A percentile compares a stretch with the other conserved stretches of the same genome.
phyloP scores from a whole-genome alignment of 2,113 vertebrate species.

The Cottus gobio region DNA sequence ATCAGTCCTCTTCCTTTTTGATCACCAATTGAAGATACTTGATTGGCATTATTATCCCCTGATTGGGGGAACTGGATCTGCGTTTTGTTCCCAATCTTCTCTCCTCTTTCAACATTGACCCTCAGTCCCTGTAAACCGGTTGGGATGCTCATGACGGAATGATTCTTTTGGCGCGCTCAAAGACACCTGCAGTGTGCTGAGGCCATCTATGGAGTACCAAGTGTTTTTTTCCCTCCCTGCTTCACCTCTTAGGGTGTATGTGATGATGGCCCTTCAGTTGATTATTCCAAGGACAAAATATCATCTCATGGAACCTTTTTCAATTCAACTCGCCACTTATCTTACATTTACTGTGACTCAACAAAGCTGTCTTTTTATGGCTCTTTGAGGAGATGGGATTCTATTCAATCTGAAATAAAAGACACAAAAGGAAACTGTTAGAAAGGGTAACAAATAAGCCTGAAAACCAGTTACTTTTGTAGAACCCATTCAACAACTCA shows the following conservation, averaged over 20 bases:
- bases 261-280: constrained; percentile 33
- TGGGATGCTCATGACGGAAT: constrained; percentile 78
- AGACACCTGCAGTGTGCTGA: constrained; percentile 47
- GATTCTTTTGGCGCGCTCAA: constrained; percentile 42
- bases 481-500: neutral
- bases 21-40: constrained; percentile 47
- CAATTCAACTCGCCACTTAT: constrained; percentile 14
- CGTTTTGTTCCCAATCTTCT: constrained; percentile 76
- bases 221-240: constrained; percentile 17
- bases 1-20: constrained; percentile 31
- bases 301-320: constrained; percentile 59
- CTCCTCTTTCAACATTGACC: constrained; percentile 70
- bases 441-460: neutral
- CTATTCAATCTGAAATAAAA: constrained; percentile 63
- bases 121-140: constrained; percentile 62
- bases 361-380: constrained; percentile 23
- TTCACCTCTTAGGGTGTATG: constrained; percentile 17
- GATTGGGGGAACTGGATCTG: constrained; percentile 58
- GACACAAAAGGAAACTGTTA: constrained; percentile 35
- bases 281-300: constrained; percentile 44
- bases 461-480: constrained; percentile 3
- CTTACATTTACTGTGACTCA: constrained; percentile 21
- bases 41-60: constrained; percentile 82
- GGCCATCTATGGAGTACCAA: constrained; percentile 71
- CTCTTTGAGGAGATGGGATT: constrained; percentile 15